Percentiles rank a stretch among this genome's conserved stretches.
Conservation (phyloP, 1,140 invertebrate species). For the Diuraphis noxia region DNA sequence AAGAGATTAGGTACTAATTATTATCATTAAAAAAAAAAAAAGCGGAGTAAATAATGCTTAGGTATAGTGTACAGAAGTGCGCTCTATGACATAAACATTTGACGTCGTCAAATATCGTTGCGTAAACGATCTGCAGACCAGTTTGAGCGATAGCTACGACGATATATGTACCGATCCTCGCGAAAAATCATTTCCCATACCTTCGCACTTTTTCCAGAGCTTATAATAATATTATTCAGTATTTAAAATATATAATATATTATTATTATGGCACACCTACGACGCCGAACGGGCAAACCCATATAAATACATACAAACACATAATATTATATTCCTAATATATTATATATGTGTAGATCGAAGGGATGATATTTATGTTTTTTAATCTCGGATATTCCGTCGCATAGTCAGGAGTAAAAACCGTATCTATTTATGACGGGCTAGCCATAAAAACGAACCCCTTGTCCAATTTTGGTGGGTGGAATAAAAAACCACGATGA, state of each 20-base stretch:
- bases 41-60: background rate
- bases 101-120: background rate
- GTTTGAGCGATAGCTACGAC: background rate
- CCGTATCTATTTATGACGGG: constrained; percentile 7
- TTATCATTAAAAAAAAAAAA: background rate
- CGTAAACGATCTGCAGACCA: background rate
- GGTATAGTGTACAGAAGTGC: too few relatives aligned
- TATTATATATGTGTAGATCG: background rate
- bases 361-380: constrained; percentile 41
- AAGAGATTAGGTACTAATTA: background rate
- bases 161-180: background rate
- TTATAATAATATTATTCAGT: background rate
- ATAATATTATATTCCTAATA: background rate
- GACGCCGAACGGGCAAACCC: background rate
- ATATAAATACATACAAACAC: background rate
- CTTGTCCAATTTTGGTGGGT: background rate
- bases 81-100: background rate
- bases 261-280: background rate
- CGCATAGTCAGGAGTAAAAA: background rate
- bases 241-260: background rate
- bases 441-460: constrained; percentile 6
- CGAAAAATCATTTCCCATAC: background rate
- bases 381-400: constrained; percentile 16
- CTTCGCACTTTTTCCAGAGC: background rate
- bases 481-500: background rate